Evolutionary conservation across 2,888 invertebrate species (phyloP), one percentile per base, ranked within the genome.

Genomic region (Alviniconcha strummeri): DNA sequence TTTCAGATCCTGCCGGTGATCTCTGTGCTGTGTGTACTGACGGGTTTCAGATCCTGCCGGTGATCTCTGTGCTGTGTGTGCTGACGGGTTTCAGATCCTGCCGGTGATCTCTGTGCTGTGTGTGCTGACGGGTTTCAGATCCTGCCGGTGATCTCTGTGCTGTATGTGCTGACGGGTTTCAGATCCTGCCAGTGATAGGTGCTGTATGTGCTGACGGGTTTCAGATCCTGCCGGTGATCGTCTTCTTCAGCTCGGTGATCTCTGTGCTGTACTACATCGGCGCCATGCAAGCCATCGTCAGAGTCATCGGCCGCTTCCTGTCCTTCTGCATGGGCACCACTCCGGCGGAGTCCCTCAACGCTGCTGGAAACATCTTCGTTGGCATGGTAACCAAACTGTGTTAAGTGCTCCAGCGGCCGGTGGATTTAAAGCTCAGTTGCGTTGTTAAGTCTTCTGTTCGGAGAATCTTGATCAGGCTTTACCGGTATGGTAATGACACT

Each of bases 351-450:
- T 7, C 94, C 96, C 96, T 98, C 56, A 98, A 96, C 85, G 96
- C 97, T 13, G 97, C 98, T 0, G 98, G 97, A 0, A 98, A 98
- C 93, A 97, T 98, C 56, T 99, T 99, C 91, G 94, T 99, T 19
- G 98, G 98, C 86, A 97, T 97, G 90, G 91, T 91, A n/a, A 69
- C 36, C 36, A 36, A 36, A 36, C 36, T 36, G 36, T 36, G 36
- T 36, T 36, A 0, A 36, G 36, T 36, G 36, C 36, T 3, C 36
- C 36, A 36, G 3, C 36, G 36, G 36, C 36, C 36, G 36, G 36
- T 36, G 36, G 36, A 36, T 3, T 36, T 36, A 36, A 36, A 36
- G 36, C 36, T 36, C 36, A 36, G 36, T 36, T 36, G 36, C 36
- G 36, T 36, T 36, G 3, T 36, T 36, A 36, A 36, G 36, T 36